Evolutionary conservation across 1,140 invertebrate genomes (phyloP).

Genomic region (Drosophila sp.): DNA sequence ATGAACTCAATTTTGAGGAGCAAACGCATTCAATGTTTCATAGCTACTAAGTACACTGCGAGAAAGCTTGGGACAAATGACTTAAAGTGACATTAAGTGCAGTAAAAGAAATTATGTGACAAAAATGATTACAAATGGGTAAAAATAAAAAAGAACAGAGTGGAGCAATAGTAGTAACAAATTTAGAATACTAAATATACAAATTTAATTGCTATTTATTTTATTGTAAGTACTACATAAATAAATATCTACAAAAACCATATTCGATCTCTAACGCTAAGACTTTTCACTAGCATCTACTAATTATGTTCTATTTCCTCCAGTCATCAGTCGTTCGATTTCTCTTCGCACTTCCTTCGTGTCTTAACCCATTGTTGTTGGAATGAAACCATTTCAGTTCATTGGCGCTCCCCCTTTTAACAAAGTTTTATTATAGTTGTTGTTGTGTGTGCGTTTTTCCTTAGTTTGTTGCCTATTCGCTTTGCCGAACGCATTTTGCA

Average conservation of each 20-base stretch:
- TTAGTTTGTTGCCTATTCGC: constrained; percentile 31
- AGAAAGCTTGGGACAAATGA: not conserved
- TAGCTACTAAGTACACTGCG: constrained; percentile 18
- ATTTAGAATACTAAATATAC: no score
- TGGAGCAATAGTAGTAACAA: no score
- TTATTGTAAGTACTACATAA: no score
- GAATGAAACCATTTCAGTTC: constrained; percentile 75
- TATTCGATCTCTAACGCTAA: not conserved
- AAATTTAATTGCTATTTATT: no score
- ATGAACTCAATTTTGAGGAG: constrained; percentile 46
- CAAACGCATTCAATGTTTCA: constrained; percentile 32
- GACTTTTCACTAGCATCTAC: constrained; percentile 18
- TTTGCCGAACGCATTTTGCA: constrained; percentile 65
- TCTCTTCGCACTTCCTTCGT: not conserved
- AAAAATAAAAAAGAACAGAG: no score
- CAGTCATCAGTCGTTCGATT: constrained; percentile 34
- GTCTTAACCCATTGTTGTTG: constrained; percentile 13
- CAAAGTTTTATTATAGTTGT: constrained; percentile 33
- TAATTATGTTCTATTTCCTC: constrained; percentile 72
- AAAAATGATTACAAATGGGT: no score
- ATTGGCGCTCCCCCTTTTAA: constrained; percentile 62
- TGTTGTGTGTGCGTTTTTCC: constrained; percentile 21
- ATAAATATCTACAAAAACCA: constrained; percentile 29
- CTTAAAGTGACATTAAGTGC: not conserved
- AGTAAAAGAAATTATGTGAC: no score